Evolutionary conservation across 2,888 invertebrate genomes (phyloP), one percentile per base, ranked within the genome.

Genomic region (Diarsia rubi): DNA sequence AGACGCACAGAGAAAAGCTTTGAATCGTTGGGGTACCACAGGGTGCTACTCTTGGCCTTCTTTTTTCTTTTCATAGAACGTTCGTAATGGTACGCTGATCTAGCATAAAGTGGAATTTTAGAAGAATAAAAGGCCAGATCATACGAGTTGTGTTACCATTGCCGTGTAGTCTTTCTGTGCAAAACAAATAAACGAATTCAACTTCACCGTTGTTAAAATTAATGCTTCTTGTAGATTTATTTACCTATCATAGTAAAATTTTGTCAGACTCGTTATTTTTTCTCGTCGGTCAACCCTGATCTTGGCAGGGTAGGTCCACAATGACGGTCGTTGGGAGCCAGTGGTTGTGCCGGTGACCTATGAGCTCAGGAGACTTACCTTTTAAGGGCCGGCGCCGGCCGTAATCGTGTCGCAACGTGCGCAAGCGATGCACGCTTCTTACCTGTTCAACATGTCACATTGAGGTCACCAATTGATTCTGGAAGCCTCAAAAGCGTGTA

Each of bases 361-460:
- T 93, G 94, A 93, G 94, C 91, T 92, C 94, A 92, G 93, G 92
- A 92, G 93, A 89, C 93, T 86, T 75, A 82, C 94, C 94, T 87
- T 95, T 90, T 94, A 95, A 90, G 95, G 95, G 82, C 91, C 91
- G 95, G 93, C 95, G 96, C 95, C 95, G 91, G 87, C 88, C 88
- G 88, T 86, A 73, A 86, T 88, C 82, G 86, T 93, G 91, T 91
- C 88, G 94, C 88, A 94, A 93, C 88, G 78, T 86, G 81, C 79
- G 72, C 78, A 72, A 84, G 77, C 86, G 79, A 87, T 80, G 86
- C 85, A 85, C 88, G 83, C 78, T 80, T 78, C 74, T 69, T 84
- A 80, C 82, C 84, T 83, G 85, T 77, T 77, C 80, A 71, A 85
- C 78, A 87, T 87, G 82, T 71, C 70, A 80, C 78, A 84, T 86